Evolutionary conservation across 2,888 invertebrate genomes (phyloP).

Genomic region (Ectemnius cavifrons): DNA sequence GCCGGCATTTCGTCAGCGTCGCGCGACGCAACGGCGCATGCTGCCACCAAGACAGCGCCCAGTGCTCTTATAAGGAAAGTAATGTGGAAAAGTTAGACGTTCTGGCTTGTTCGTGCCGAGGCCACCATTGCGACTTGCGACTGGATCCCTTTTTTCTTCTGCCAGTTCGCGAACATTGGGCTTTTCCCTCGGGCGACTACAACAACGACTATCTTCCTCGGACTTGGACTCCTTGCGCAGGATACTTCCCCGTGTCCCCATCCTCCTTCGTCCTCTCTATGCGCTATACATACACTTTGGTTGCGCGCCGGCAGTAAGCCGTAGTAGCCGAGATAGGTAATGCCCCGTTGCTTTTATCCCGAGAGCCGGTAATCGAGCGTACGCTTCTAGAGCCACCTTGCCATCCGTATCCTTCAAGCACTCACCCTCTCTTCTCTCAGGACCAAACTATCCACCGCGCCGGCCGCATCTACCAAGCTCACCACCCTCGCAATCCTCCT

Average conservation of each 20-base stretch:
- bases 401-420: constrained; percentile 6
- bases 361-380: constrained; percentile 31
- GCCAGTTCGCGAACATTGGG: not conserved
- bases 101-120: constrained; percentile 8
- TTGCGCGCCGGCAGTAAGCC: constrained; percentile 14
- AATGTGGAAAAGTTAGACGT: constrained; percentile 57
- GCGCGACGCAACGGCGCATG: constrained; percentile 7
- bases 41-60: too few relatives aligned
- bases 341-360: constrained; percentile 42
- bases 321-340: constrained; percentile 30
- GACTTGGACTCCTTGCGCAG: not conserved
- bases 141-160: constrained; percentile 1
- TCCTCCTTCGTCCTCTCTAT: constrained; percentile 11
- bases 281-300: constrained; percentile 1
- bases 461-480: not conserved
- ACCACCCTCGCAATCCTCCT: constrained; percentile 4
- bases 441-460: not conserved
- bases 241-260: constrained; percentile 14
- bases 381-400: constrained; percentile 25
- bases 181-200: not conserved
- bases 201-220: constrained; percentile 1
- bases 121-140: not conserved
- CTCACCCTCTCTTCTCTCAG: not conserved
- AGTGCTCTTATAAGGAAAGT: constrained; percentile 35
- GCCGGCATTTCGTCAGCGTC: constrained; percentile 38